Base-by-base conservation (phyloP, 2,888 invertebrate genomes). In the Parnassius mnemosyne region DNA sequence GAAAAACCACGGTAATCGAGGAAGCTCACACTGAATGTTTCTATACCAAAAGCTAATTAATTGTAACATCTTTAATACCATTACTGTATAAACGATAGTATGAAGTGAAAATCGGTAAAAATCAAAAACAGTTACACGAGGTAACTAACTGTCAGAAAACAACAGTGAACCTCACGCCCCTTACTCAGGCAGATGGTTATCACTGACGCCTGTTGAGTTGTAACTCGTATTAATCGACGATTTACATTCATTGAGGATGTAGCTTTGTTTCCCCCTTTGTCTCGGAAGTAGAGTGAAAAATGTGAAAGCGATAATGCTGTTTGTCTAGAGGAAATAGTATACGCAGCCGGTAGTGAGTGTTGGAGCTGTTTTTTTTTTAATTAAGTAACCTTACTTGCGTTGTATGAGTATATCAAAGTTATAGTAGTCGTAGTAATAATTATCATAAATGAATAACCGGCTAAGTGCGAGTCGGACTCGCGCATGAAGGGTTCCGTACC, bases 211-310 rank as follows among this genome's bases (percentile, higher is more conserved):
- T 41, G 59, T 41, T 59, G 13, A 34, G 44, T 46, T 44, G 52
- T 13, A 49, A 57, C 41, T n/a, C 47, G 3, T 10, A 20, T 16
- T 57, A 57, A 57, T 49, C 49, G n/a, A 11, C 49, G 49, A 57
- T 41, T 13, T 13, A 49, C 49, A 49, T 57, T 57, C 49, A 57
- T 57, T 57, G 56, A 57, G 41, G 49, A 13, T 49, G 16, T 49
- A 13, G 49, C 49, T 49, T 57, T 13, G 47, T 41, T 41, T 46
- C 34, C 47, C 47, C 47, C 34, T 9, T 50, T 41, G 12, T 50
- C 51, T 25, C 51, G 49, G 49, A 49, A 49, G 11, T 43, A 2
- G 49, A 34, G 34, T 34, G 34, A 9, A 49, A 7, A 13, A 49
- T 16, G 13, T 49, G 13, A 9, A 13, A 2, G 46, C 12, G 49